Evolutionary conservation across 2,888 invertebrate species (phyloP).

Genomic region (Nephrocerus scutellatus): DNA sequence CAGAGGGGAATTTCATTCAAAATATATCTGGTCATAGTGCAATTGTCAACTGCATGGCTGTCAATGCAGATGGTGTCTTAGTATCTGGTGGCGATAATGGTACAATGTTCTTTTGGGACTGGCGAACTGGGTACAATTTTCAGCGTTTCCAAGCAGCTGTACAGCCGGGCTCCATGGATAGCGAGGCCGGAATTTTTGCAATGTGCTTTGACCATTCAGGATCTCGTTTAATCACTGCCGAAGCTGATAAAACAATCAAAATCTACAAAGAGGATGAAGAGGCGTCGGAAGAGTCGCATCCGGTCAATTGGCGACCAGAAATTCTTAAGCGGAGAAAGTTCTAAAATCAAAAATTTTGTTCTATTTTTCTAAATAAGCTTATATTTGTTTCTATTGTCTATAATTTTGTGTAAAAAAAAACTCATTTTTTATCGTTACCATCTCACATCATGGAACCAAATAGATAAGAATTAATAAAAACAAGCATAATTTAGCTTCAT

Average conservation of each 20-base stretch:
- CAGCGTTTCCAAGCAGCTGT: constrained; percentile 87
- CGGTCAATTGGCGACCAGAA: constrained; percentile 96
- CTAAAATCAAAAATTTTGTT: constrained; percentile 54
- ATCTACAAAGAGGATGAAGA: constrained; percentile 96
- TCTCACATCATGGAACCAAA: too few species aligned
- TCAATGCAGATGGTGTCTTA: constrained; percentile 90
- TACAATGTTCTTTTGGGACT: constrained; percentile 96
- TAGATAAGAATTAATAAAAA: too few species aligned
- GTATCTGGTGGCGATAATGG: constrained; percentile 99
- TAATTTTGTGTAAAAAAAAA: too few species aligned
- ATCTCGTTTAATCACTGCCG: constrained; percentile 87
- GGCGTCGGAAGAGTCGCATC: constrained; percentile 93
- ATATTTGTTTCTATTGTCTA: too few species aligned
- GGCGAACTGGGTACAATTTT: constrained; percentile 98
- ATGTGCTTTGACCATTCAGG: constrained; percentile 95
- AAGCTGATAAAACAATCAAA: constrained; percentile 99
- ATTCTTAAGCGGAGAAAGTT: constrained; percentile 88
- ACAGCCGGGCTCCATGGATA: constrained; percentile 99
- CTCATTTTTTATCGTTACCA: too few species aligned
- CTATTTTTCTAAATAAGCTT: not conserved
- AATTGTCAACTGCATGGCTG: constrained; percentile 92
- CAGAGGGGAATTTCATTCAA: constrained; percentile 94
- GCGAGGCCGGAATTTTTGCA: constrained; percentile 95
- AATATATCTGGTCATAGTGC: constrained; percentile 95
- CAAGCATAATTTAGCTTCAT: too few species aligned